Evolutionary conservation across 2,797 vertebrate species (phyloP), one percentile per base, ranked within the genome.

Genomic region (Emydoidea blandingii): DNA sequence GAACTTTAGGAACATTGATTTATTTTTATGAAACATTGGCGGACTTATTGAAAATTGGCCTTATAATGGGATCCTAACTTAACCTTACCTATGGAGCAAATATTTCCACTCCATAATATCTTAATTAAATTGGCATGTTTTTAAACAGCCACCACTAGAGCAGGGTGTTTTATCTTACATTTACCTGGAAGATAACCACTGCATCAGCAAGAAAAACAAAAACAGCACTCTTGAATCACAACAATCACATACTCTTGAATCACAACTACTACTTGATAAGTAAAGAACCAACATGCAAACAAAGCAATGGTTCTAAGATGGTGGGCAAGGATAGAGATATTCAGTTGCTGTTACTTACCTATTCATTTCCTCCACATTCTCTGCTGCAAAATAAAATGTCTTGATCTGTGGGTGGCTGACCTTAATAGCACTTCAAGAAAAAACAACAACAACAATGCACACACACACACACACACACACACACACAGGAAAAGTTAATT

Each of bases 341-440:
- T 85, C 87, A 79, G 59, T 92, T 9, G 0, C 76, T 94, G 85
- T 47, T 96, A 98, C 99, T 99, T 98, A 99, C 99, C 98, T 59
- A 54, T 98, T 99, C 99, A 99, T 99, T 95, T 99, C 99, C 72
- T 99, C 99, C 10, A 98, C 97, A 98, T 98, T 99, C 97, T 99
- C 99, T 76, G 99, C 99, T 6, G 99, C 99, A 97, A 99, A 99
- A 97, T 99, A 99, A 98, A 99, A 99, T 96, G 99, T 99, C 99
- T 99, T 99, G 98, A 99, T 99, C 79, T 99, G 98, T 68, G 99
- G 99, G 96, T 99, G 99, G 95, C 98, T 99, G 90, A 99, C 99
- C 98, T 99, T 99, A 96, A 99, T 99, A 19, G 99, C 99, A 97
- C 99, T 99, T 97, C 3, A 94, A 89, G 41, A 83, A 92, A 93